Evolutionary conservation across 2,797 vertebrate species (phyloP).

Genomic region (Thunnus albacares): DNA sequence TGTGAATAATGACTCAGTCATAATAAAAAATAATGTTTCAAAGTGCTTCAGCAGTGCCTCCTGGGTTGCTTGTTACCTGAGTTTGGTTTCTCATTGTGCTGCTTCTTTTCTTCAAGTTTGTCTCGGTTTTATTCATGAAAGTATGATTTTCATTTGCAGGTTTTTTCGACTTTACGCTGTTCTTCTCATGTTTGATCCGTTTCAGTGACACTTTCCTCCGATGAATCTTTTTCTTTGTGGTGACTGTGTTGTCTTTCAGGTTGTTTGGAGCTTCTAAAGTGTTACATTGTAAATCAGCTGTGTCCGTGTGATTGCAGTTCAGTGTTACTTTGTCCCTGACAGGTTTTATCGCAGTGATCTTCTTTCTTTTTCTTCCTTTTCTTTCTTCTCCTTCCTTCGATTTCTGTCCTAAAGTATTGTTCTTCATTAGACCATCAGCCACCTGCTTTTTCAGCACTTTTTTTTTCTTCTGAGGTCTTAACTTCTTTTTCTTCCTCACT

Average conservation of each 20-base stretch:
- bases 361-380: constrained; percentile 12
- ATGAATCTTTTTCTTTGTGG: constrained; percentile 20
- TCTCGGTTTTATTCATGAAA: constrained; percentile 45
- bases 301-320: constrained; percentile 16
- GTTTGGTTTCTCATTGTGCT: constrained; percentile 29
- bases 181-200: neutral
- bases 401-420: constrained; percentile 26
- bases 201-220: constrained; percentile 12
- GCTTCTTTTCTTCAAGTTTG: constrained; percentile 38
- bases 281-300: neutral
- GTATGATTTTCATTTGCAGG: neutral
- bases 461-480: constrained; percentile 44
- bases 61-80: constrained; percentile 23
- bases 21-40: constrained; percentile 15
- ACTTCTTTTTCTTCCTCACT: constrained; percentile 14
- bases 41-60: constrained; percentile 31
- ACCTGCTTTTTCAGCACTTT: constrained; percentile 49
- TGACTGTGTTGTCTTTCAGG: constrained; percentile 22
- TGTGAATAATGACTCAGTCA: neutral
- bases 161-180: constrained; percentile 23
- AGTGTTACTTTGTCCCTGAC: constrained; percentile 16
- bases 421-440: constrained; percentile 35
- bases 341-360: neutral
- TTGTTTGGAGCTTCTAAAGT: neutral
- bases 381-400: neutral